Evolutionary conservation across 1,140 invertebrate genomes (phyloP).

Genomic region (Latrodectus geometricus): DNA sequence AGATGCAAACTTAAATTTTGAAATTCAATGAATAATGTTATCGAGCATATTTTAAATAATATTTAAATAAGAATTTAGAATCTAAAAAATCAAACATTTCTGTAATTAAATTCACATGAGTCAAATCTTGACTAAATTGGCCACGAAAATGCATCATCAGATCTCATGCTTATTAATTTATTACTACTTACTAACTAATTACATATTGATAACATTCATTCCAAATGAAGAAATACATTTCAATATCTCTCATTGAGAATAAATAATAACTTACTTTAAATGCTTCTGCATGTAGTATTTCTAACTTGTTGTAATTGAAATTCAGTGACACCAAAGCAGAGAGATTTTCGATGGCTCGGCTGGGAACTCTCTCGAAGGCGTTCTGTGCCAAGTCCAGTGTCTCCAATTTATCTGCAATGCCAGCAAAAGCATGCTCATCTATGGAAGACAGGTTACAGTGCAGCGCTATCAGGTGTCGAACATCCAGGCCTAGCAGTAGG

Average conservation of each 20-base stretch:
- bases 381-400: slow-evolving; percentile 65
- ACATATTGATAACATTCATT: too few relatives aligned
- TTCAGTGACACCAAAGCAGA: slow-evolving; percentile 63
- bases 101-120: too few relatives aligned
- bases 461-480: slow-evolving; percentile 86
- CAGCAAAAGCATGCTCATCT: slow-evolving; percentile 60
- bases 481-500: slow-evolving; percentile 86
- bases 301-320: slow-evolving; percentile 64
- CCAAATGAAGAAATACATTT: too few relatives aligned
- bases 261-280: slow-evolving; percentile 57
- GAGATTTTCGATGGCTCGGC: slow-evolving; percentile 60
- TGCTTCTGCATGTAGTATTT: slow-evolving; percentile 61
- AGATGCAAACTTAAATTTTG: too few relatives aligned
- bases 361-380: slow-evolving; percentile 63
- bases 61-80: too few relatives aligned
- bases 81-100: too few relatives aligned
- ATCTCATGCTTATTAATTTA: too few relatives aligned
- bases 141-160: too few relatives aligned
- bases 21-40: too few relatives aligned
- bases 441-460: slow-evolving; percentile 72
- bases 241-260: neutral
- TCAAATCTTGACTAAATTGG: too few relatives aligned
- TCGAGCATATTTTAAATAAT: too few relatives aligned
- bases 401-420: slow-evolving; percentile 67
- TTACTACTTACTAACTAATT: too few relatives aligned